A percentile compares a stretch with the other conserved stretches of the same genome.
Evolutionary conservation across 2,888 invertebrate genomes (phyloP).

Genomic region (Trachelus tabidus): DNA sequence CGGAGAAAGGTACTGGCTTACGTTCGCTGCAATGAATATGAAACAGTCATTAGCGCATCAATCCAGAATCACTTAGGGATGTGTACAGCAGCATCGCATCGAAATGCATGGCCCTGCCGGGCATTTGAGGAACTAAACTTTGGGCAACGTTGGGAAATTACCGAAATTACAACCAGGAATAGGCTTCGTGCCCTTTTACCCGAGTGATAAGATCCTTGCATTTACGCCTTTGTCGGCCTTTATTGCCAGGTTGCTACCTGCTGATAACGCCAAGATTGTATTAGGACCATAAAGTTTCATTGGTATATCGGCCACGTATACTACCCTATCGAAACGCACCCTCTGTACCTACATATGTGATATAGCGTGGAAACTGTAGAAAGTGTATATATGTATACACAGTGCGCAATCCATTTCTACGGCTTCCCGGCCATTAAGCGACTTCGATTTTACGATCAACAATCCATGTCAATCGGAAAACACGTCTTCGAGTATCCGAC

Average conservation of each 20-base stretch:
- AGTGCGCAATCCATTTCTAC: neutral
- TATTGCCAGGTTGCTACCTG: conserved; percentile 39
- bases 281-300: conserved; percentile 39
- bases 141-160: conserved; percentile 9
- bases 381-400: neutral
- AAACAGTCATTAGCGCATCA: conserved; percentile 50
- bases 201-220: conserved; percentile 40
- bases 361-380: neutral
- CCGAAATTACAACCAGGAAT: conserved; percentile 37
- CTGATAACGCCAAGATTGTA: conserved; percentile 48
- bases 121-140: neutral
- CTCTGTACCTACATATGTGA: neutral
- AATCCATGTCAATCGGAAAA: neutral
- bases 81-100: conserved; percentile 29
- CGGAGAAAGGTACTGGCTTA: too few relatives aligned
- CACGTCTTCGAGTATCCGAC: neutral
- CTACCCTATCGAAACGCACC: neutral
- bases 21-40: conserved; percentile 41
- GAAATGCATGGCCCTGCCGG: conserved; percentile 39
- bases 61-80: conserved; percentile 47
- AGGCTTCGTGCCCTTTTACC: conserved; percentile 37
- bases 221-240: conserved; percentile 37
- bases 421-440: neutral
- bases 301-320: neutral
- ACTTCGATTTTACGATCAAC: neutral